Percentiles rank a stretch among this genome's conserved stretches.
Evolutionary conservation across 2,113 vertebrate species (phyloP).

Genomic region (Excalfactoria chinensis): DNA sequence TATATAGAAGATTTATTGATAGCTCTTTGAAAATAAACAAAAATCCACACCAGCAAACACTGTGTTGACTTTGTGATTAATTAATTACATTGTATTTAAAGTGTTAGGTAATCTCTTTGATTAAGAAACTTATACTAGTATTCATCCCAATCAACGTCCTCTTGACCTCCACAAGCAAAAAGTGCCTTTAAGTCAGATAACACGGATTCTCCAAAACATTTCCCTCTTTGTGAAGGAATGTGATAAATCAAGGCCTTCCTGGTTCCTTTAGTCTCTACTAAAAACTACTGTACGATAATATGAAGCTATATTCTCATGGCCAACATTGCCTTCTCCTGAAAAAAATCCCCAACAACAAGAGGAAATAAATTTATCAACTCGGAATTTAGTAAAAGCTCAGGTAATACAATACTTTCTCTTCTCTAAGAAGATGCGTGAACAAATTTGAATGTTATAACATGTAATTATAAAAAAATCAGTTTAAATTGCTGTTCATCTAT

Average conservation of each 20-base stretch:
- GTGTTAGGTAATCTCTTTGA: background rate
- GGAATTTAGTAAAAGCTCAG: background rate
- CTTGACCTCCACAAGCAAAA: background rate
- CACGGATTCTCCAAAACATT: background rate
- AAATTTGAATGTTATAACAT: background rate
- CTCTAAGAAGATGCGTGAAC: background rate
- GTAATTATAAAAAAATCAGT: background rate
- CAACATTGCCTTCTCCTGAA: background rate
- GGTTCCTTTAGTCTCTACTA: background rate
- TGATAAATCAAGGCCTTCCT: background rate
- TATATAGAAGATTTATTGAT: background rate
- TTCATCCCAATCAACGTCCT: background rate
- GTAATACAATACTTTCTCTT: fast-evolving
- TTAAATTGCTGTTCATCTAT: background rate
- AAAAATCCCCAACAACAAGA: background rate
- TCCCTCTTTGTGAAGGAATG: background rate
- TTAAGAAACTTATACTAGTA: background rate
- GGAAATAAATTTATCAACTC: background rate
- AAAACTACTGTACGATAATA: background rate
- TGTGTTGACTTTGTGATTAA: background rate
- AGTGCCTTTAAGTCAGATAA: background rate
- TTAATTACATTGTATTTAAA: background rate
- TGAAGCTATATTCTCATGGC: background rate
- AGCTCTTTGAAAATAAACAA: background rate
- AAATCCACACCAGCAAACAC: background rate